Conservation (phyloP, 2,113 vertebrate genomes). For the Pantherophis guttatus region DNA sequence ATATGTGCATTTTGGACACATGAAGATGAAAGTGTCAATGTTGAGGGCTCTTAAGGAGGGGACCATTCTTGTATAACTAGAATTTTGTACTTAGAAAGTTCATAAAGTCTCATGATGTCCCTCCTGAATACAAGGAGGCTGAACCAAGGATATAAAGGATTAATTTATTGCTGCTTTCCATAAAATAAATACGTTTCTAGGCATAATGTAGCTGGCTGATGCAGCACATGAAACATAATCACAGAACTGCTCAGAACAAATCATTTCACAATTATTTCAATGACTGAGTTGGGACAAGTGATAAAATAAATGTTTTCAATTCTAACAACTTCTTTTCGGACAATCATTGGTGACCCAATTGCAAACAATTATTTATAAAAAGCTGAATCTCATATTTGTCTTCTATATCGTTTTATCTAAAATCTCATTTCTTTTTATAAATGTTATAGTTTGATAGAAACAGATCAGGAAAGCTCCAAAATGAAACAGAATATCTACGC, state of each 20-base stretch:
- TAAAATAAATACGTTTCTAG: neutral
- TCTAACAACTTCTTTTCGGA: neutral
- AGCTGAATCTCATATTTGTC: neutral
- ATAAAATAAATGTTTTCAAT: neutral
- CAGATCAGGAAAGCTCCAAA: neutral
- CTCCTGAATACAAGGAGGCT: neutral
- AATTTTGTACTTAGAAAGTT: neutral
- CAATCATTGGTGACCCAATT: neutral
- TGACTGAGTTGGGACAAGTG: neutral
- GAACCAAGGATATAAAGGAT: neutral
- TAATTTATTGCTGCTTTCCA: neutral
- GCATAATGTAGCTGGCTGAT: neutral
- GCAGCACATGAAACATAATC: neutral
- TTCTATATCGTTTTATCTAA: neutral
- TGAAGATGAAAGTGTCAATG: neutral
- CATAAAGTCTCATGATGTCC: neutral
- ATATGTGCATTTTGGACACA: neutral
- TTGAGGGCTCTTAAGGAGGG: neutral
- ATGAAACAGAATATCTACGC: neutral
- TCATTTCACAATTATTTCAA: neutral
- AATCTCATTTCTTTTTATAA: neutral
- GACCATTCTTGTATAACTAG: neutral
- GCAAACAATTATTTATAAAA: neutral
- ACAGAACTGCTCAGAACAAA: neutral
- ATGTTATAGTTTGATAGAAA: neutral